Evolutionary conservation across 2,113 vertebrate species (phyloP), one percentile per base, ranked within the genome.

Genomic region (Lasiurus cinereus): DNA sequence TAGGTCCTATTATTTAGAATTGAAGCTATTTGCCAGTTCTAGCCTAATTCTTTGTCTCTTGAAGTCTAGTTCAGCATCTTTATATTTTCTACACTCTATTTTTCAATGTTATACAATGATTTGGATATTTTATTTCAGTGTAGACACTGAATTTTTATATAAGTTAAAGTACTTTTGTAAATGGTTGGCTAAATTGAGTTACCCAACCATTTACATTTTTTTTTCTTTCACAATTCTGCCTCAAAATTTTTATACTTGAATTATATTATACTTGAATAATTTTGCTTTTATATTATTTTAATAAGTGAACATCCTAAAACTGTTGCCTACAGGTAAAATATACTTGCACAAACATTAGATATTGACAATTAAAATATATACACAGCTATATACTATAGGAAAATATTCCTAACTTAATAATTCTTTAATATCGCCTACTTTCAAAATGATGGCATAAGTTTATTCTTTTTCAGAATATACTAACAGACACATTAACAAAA

Each of bases 231-330:
- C 3, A 43, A n/a, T 85, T 89, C 86, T 89, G 62, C 62, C 62
- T 29, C 22, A 43, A 1, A 43, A 39, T 85, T 89, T 90, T 89
- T 85, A 92, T 52, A 52, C 9, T 29, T 91, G 1, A 43, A 77
- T 92, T 83, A 39, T 29, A 33, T 50, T 50, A 39, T 7, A 85
- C 2, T 83, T 80, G 6, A 87, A 59, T 64, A 72, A 76, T 77
- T 84, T 88, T 91, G 59, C 39, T 67, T 8, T 91, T 79, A 12
- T 54, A 50, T 83, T 95, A 67, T 94, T 77, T 95, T 59, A 88
- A 22, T 76, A 46, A 70, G 2, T 82, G 24, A 13, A n/a, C 85
- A 70, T 48, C 6, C 31, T 82, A 64, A 76, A 70, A 88, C 8
- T 1, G 83, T 46, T 74, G 59, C 52, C 29, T 72, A 16, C 24